phyloP scores from a whole-genome alignment of 2,797 vertebrate genomes.

The Myotis vivesi region DNA sequence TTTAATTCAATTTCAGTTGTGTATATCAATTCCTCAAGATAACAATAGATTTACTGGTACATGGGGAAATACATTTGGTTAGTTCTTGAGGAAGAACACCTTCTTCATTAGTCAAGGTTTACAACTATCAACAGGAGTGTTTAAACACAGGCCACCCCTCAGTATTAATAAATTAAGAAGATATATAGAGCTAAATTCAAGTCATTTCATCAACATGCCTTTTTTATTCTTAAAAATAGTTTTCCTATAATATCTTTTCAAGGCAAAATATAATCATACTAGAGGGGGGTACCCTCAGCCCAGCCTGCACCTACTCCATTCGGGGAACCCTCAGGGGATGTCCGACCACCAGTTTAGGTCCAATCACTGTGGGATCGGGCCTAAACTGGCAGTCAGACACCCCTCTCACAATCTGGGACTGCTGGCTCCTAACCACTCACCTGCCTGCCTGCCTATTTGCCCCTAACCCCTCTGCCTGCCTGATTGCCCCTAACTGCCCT shows the following conservation, averaged over 20 bases:
- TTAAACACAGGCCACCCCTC: not conserved
- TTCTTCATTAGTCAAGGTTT: constrained; percentile 10
- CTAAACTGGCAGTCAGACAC: no score
- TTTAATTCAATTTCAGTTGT: constrained; percentile 41
- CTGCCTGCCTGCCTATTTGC: no score
- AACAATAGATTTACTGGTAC: not conserved
- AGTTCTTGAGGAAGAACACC: not conserved
- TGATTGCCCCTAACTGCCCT: no score
- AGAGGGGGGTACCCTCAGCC: no score
- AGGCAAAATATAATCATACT: not conserved
- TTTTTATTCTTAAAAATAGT: not conserved
- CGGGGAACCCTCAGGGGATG: no score
- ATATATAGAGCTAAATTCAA: not conserved
- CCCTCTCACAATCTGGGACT: no score
- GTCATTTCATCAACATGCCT: not conserved
- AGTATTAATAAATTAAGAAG: constrained; percentile 28
- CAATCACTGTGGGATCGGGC: no score
- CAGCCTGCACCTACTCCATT: no score
- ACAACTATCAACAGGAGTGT: not conserved
- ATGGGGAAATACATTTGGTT: not conserved
- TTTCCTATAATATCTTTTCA: constrained; percentile 11
- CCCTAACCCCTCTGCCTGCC: no score
- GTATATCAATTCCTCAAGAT: not conserved
- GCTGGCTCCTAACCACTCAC: no score
- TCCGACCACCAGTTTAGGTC: no score